A percentile compares a stretch with the other conserved stretches of the same genome.
phyloP scores from a whole-genome alignment of 2,888 invertebrate genomes.

The Amiota minor region DNA sequence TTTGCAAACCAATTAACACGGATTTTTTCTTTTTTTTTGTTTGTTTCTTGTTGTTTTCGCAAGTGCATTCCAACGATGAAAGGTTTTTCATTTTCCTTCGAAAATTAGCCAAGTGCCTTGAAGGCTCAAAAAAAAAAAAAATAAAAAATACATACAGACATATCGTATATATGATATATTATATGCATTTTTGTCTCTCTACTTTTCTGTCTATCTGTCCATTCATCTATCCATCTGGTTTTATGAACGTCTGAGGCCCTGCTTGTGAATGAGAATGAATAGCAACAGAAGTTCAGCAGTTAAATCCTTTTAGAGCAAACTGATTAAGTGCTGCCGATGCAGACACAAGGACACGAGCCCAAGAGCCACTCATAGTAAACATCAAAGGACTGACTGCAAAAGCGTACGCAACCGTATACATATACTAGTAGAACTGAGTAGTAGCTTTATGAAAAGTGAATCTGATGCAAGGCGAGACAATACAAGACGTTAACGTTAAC shows the following conservation, averaged over 20 bases:
- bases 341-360: slow-evolving; percentile 46
- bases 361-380: slow-evolving; percentile 60
- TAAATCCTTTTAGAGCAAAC: slow-evolving; percentile 37
- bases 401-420: slow-evolving; percentile 39
- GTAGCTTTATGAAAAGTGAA: slow-evolving; percentile 54
- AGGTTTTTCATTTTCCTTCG: slow-evolving; percentile 40
- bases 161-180: too few species aligned
- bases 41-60: neutral
- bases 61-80: slow-evolving; percentile 47
- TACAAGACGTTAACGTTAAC: slow-evolving; percentile 16
- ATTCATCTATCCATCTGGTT: too few species aligned
- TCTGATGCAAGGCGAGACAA: slow-evolving; percentile 48
- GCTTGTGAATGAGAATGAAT: slow-evolving; percentile 9
- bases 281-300: slow-evolving; percentile 2
- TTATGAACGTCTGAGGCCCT: neutral
- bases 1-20: slow-evolving; percentile 54
- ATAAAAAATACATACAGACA: too few species aligned
- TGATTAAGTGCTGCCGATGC: slow-evolving; percentile 52
- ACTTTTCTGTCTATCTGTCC: too few species aligned
- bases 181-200: too few species aligned
- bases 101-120: slow-evolving; percentile 4
- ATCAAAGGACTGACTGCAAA: slow-evolving; percentile 60
- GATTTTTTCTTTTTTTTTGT: neutral
- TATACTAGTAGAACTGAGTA: slow-evolving; percentile 39
- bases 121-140: too few species aligned